Evolutionary conservation across 2,888 invertebrate genomes (phyloP).

Genomic region (Lordiphosa andalusiaca): DNA sequence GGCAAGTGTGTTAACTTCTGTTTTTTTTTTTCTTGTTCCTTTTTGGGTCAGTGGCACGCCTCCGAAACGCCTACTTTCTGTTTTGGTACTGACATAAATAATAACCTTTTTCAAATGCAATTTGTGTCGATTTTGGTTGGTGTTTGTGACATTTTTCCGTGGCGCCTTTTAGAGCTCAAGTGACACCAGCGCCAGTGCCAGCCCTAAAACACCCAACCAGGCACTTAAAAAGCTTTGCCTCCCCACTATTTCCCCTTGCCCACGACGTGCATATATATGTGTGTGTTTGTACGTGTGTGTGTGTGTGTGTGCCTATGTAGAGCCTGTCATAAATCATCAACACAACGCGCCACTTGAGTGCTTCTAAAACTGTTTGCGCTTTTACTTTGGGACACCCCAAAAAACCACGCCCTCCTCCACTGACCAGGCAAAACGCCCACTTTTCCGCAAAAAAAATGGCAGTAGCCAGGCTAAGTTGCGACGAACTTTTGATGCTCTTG

Average conservation of each 20-base stretch:
- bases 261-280: background rate
- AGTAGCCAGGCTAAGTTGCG: constrained; percentile 6
- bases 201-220: background rate
- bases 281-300: constrained; percentile 8
- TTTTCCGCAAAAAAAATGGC: constrained; percentile 20
- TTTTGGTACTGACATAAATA: constrained; percentile 57
- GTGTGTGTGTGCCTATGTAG: constrained; percentile 16
- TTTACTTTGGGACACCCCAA: constrained; percentile 50
- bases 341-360: constrained; percentile 71
- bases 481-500: too few species aligned
- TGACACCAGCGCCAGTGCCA: constrained; percentile 19
- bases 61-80: constrained; percentile 14
- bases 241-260: background rate
- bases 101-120: constrained; percentile 70
- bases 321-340: constrained; percentile 67
- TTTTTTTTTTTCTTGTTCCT: background rate
- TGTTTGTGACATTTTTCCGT: constrained; percentile 20
- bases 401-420: constrained; percentile 4
- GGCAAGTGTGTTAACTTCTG: background rate
- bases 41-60: constrained; percentile 25
- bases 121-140: constrained; percentile 62
- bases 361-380: constrained; percentile 69
- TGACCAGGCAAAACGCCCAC: constrained; percentile 3
- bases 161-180: constrained; percentile 47
- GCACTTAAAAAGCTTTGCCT: too few species aligned